Base-by-base conservation (phyloP, 2,888 invertebrate species). In the Aelia acuminata region DNA sequence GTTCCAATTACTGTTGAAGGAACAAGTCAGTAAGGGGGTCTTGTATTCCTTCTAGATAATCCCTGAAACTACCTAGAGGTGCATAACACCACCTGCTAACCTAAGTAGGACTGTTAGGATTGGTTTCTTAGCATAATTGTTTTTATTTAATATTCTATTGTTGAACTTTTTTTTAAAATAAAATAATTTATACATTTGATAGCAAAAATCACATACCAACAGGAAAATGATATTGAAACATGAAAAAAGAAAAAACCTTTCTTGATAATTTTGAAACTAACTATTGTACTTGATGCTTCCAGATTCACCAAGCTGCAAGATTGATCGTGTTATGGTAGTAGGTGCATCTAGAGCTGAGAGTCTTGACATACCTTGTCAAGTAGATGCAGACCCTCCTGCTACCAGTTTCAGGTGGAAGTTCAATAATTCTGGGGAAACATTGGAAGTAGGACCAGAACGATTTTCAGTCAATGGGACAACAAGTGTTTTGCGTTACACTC, bases 361-460 rank as follows among this genome's bases (percentile, higher is more conserved):
- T 88, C 95, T 97, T 91, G 96, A 97, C 92, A 96, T 98, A 91
- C 94, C 95, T 89, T 98, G 98, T 93, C 96, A 96, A 93, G 96
- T 98, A 91, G 97, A 98, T 93, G 96, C 98, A 20, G 97, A 98
- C 94, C 98, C 98, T 47, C 97, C 97, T 87, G 97, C 97, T 88
- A 96, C 96, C 91, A 95, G 95, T 92, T 98, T 98, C 93, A 89
- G 88, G 75, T 98, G 98, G 98, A 97, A 97, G 93, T 97, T 98
- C 94, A 98, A 98, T 94, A 97, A 97, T 93, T 97, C 97, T 20
- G 97, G 97, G 7, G 97, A 97, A 93, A 97, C 96, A 85, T 93
- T 96, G 90, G 97, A 97, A 93, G 96, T 97, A 89, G 95, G 95
- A 86, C 94, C 96, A 84, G 96, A 96, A 92, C 93, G 96, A 89